Conservation (phyloP, 2,113 vertebrate species). For the Lasiurus cinereus region DNA sequence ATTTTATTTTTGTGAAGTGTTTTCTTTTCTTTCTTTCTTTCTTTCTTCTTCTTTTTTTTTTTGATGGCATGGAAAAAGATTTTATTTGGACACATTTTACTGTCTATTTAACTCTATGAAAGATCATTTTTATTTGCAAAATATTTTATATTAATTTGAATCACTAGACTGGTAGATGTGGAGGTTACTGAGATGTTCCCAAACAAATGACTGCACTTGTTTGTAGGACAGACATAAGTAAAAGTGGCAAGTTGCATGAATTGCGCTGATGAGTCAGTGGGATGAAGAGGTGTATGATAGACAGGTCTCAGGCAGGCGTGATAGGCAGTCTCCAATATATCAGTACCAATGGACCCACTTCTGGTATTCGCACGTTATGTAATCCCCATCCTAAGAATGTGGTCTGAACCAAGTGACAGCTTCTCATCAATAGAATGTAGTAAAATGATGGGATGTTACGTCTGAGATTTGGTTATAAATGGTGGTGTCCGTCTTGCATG, state of each 20-base stretch:
- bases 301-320: not conserved
- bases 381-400: not conserved
- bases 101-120: not conserved
- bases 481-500: not conserved
- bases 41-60: not conserved
- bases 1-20: not conserved
- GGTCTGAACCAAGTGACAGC: not conserved
- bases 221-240: not conserved
- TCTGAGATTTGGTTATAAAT: not conserved
- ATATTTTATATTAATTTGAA: not conserved
- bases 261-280: not conserved
- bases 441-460: not conserved
- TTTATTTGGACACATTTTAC: not conserved
- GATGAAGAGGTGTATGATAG: not conserved
- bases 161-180: not conserved
- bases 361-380: not conserved
- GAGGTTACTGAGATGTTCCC: not conserved
- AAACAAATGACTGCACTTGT: not conserved
- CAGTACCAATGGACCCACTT: not conserved
- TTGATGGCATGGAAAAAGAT: not conserved
- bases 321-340: not conserved
- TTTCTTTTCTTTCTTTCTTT: too few relatives aligned
- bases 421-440: not conserved
- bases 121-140: not conserved
- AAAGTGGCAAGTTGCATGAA: not conserved